A percentile compares a stretch with the other conserved stretches of the same genome.
phyloP scores from a whole-genome alignment of 2,113 vertebrate genomes.

The Sarotherodon lohbergeri region DNA sequence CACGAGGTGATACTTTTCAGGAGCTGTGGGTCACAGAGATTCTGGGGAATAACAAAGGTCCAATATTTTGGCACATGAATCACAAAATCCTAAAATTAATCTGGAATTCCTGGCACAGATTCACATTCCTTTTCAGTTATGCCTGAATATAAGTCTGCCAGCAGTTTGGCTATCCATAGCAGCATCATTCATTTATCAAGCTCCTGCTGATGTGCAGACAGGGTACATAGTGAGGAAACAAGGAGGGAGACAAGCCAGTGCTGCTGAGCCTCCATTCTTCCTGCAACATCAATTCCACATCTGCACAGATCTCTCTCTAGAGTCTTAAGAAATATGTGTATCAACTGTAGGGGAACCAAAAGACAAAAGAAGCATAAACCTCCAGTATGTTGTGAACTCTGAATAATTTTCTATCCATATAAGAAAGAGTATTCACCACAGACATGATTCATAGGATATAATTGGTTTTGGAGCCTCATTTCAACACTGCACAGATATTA shows the following conservation, averaged over 20 bases:
- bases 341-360: not conserved
- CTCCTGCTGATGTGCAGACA: not conserved
- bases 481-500: not conserved
- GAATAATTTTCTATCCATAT: not conserved
- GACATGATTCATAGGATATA: not conserved
- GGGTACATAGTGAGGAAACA: not conserved
- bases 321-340: not conserved
- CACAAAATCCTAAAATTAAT: not conserved
- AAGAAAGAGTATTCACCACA: not conserved
- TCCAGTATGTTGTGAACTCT: not conserved
- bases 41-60: not conserved
- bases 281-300: not conserved
- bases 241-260: not conserved
- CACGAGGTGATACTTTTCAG: not conserved
- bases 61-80: not conserved
- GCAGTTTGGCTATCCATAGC: not conserved
- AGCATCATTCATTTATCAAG: conserved; percentile 4
- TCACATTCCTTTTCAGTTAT: not conserved
- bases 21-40: not conserved
- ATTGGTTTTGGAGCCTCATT: not conserved
- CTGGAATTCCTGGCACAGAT: not conserved
- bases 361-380: not conserved
- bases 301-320: not conserved
- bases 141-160: not conserved
- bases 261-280: not conserved